These are phyloP conservation scores for Suricata suricatta DNA, from an alignment of 2,113 vertebrate species.

Conservation along the genomic window DNA sequence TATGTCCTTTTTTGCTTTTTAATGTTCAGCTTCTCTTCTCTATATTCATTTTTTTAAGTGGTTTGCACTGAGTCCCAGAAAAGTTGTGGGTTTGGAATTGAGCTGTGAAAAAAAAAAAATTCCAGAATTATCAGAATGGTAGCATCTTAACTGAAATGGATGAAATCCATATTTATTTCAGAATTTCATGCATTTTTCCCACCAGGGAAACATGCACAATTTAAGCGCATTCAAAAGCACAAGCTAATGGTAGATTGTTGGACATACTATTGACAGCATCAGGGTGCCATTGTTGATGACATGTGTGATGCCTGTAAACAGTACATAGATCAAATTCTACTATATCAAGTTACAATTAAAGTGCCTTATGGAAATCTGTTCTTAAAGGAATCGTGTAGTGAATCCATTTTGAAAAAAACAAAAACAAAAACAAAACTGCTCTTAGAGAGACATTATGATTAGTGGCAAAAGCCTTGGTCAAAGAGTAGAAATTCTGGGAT, in stretches of 20 bases:
- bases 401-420: not conserved
- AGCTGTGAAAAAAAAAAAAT: slow-evolving; percentile 33
- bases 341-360: not conserved
- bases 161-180: slow-evolving; percentile 16
- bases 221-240: not conserved
- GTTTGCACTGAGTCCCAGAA: not conserved
- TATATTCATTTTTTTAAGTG: not conserved
- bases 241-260: not conserved
- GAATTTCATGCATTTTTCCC: slow-evolving; percentile 11
- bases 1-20: not conserved
- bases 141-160: slow-evolving; percentile 24
- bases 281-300: not conserved
- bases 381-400: not conserved
- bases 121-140: slow-evolving; percentile 14
- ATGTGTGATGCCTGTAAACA: not conserved
- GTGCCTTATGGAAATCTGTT: not conserved
- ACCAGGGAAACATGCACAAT: not conserved
- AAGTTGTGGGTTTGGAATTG: not conserved
- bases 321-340: not conserved
- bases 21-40: not conserved
- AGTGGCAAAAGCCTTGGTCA: not conserved
- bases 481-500: not conserved
- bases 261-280: not conserved
- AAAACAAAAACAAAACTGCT: not conserved
- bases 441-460: not conserved